These are phyloP conservation scores for Merluccius polli DNA, from an alignment of 2,797 vertebrate genomes.

Conservation along the genomic window DNA sequence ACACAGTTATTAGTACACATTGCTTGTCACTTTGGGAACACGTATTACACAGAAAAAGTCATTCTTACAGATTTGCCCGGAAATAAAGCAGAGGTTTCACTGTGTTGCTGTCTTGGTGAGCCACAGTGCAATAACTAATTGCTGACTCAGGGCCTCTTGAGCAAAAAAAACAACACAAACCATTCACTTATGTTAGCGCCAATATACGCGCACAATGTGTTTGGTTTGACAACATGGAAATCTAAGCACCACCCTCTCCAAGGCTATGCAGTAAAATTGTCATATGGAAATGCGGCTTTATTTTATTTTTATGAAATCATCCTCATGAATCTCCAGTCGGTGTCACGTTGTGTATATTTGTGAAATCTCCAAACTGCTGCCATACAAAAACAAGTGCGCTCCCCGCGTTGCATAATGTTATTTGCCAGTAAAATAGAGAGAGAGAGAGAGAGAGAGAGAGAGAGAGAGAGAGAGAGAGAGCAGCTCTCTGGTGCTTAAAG, in stretches of 20 bases:
- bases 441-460: too few species aligned
- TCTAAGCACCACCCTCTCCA: background rate
- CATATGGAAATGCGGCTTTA: background rate
- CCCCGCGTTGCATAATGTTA: constrained; percentile 54
- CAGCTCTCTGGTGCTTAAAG: background rate
- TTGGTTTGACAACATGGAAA: too few species aligned
- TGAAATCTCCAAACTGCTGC: constrained; percentile 46
- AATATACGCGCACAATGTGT: background rate
- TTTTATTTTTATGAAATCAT: background rate
- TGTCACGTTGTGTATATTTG: background rate
- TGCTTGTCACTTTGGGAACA: background rate
- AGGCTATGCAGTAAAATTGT: background rate
- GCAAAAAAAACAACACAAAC: background rate
- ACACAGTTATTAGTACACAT: background rate
- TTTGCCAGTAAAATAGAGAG: constrained; percentile 45
- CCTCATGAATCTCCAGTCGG: background rate
- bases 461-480: background rate
- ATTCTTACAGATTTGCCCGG: background rate
- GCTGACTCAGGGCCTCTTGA: background rate
- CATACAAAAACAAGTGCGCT: constrained; percentile 48
- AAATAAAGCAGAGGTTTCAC: background rate
- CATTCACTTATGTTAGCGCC: background rate
- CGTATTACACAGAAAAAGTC: background rate
- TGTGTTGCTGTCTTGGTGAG: background rate
- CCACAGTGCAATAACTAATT: background rate